Conservation (phyloP, 2,888 invertebrate species). For the Chrysomela aeneicollis region DNA sequence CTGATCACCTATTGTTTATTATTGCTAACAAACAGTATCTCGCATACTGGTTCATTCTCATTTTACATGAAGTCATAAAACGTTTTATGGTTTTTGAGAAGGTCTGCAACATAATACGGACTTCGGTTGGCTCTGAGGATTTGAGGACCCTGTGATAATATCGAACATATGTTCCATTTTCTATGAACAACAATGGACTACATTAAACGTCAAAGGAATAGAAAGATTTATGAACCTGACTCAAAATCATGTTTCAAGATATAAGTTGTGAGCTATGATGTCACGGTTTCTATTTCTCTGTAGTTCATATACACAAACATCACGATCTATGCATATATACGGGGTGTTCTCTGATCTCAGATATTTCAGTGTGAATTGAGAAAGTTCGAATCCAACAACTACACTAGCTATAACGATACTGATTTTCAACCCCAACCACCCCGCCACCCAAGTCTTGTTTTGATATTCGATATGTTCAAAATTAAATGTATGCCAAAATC, state of each 20-base stretch:
- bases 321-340: too few relatives aligned
- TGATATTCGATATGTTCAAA: too few relatives aligned
- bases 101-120: background rate
- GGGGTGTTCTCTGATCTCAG: too few relatives aligned
- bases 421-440: too few relatives aligned
- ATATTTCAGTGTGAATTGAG: too few relatives aligned
- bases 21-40: background rate
- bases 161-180: background rate
- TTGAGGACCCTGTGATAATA: background rate
- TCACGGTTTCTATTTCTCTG: background rate
- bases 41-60: background rate
- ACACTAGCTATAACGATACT: too few relatives aligned
- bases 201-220: background rate
- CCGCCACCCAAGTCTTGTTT: too few relatives aligned
- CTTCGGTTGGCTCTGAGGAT: too few relatives aligned
- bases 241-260: background rate
- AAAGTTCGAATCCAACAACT: too few relatives aligned
- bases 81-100: background rate
- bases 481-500: too few relatives aligned
- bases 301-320: too few relatives aligned
- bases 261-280: too few relatives aligned
- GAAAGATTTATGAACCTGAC: background rate
- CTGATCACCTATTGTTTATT: background rate
- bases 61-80: background rate
- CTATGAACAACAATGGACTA: background rate